Conservation (phyloP, 2,888 invertebrate genomes). For the Caenorhabditis panamensis region DNA sequence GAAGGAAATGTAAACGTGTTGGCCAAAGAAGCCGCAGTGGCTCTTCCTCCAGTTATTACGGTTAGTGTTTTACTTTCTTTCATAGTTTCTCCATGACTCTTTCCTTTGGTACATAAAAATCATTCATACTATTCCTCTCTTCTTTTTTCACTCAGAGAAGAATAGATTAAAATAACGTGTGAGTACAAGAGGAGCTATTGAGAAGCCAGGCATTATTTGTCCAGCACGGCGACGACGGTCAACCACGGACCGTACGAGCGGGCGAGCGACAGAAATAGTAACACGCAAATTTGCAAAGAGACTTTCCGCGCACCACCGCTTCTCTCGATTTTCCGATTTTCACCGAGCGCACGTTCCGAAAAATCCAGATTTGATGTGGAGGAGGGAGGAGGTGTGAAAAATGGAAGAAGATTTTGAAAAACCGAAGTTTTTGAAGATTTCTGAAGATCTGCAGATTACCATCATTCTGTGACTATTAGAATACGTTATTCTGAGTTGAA, state of each 20-base stretch:
- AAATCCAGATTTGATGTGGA: not conserved
- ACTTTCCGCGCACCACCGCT: slow-evolving; percentile 37
- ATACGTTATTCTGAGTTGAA: not conserved
- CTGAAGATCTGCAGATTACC: too few relatives aligned
- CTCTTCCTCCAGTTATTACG: slow-evolving; percentile 41
- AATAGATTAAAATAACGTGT: slow-evolving; percentile 12
- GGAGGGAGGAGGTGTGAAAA: not conserved
- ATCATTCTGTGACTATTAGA: too few relatives aligned
- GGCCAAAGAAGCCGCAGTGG: slow-evolving; percentile 32
- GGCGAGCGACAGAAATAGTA: slow-evolving; percentile 47
- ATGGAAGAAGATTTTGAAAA: not conserved
- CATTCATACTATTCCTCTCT: too few relatives aligned
- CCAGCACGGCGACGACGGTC: slow-evolving; percentile 42
- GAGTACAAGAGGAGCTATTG: slow-evolving; percentile 18
- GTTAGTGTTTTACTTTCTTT: slow-evolving; percentile 4
- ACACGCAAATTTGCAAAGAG: slow-evolving; percentile 59
- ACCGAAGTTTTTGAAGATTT: too few relatives aligned
- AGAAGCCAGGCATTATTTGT: slow-evolving; percentile 46
- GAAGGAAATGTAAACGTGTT: slow-evolving; percentile 16
- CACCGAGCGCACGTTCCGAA: slow-evolving; percentile 11
- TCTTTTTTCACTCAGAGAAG: not conserved
- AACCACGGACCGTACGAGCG: slow-evolving; percentile 49
- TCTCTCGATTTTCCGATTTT: slow-evolving; percentile 14
- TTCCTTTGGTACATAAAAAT: too few relatives aligned
- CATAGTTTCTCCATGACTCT: not conserved